Percentiles rank a stretch among this genome's conserved stretches.
These are phyloP conservation scores for Pygmarrhopalites habei DNA, from an alignment of 1,140 invertebrate species.

Conservation along the genomic window DNA sequence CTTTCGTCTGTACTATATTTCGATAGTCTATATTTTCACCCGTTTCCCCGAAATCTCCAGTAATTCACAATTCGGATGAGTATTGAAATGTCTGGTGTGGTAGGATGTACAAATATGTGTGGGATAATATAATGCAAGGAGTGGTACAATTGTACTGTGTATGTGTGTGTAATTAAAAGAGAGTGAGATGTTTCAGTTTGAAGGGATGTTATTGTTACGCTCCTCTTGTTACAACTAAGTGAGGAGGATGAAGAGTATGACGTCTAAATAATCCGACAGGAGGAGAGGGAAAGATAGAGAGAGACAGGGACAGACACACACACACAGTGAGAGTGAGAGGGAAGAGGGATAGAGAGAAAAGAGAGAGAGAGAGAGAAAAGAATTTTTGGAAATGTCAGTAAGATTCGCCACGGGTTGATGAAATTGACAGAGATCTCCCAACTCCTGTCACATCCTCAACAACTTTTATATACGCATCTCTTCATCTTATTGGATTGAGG, in stretches of 20 bases:
- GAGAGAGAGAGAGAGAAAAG: conserved; percentile 10
- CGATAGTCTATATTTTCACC: too few species aligned
- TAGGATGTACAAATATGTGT: too few species aligned
- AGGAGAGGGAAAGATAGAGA: too few species aligned
- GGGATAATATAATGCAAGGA: too few species aligned
- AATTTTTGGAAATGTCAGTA: conserved; percentile 38
- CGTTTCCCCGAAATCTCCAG: too few species aligned
- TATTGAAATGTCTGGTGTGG: too few species aligned
- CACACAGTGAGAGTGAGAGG: conserved; percentile 16
- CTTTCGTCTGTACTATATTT: too few species aligned
- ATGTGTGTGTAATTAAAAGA: not conserved
- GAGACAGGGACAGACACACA: too few species aligned
- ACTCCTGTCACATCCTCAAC: conserved; percentile 34
- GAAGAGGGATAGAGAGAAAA: conserved; percentile 4
- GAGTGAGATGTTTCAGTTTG: conserved; percentile 3
- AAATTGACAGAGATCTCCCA: conserved; percentile 40
- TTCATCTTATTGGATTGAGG: conserved; percentile 33
- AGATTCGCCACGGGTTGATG: conserved; percentile 39
- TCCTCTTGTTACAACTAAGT: conserved; percentile 11
- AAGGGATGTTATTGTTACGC: conserved; percentile 9
- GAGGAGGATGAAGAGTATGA: conserved; percentile 19
- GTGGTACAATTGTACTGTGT: not conserved
- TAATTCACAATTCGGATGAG: too few species aligned
- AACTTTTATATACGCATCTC: conserved; percentile 36
- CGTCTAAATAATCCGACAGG: conserved; percentile 29